phyloP scores from a whole-genome alignment of 2,888 invertebrate genomes.

The Scotopteryx bipunctaria region DNA sequence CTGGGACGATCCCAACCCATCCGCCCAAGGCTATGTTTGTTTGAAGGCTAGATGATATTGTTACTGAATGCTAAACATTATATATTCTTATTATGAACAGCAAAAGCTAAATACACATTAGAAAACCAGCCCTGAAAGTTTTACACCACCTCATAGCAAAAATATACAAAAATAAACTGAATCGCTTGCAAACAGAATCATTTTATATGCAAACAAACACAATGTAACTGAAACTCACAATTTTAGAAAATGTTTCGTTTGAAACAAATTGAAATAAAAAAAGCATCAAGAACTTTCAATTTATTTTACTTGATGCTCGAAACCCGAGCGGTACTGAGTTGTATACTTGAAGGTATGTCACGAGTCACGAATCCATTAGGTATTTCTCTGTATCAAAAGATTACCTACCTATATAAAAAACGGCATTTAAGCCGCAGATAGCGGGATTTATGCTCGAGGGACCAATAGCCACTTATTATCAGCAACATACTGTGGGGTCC shows the following conservation, averaged over 20 bases:
- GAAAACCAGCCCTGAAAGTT: too few relatives aligned
- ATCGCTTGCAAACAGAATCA: too few relatives aligned
- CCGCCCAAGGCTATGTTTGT: slow-evolving; percentile 3
- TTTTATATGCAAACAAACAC: too few relatives aligned
- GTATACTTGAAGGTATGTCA: slow-evolving; percentile 32
- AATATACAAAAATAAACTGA: too few relatives aligned
- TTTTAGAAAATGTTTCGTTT: not conserved
- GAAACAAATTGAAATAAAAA: not conserved
- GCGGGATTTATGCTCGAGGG: slow-evolving; percentile 44
- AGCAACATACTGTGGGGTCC: slow-evolving; percentile 35
- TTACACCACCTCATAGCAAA: too few relatives aligned
- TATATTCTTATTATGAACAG: not conserved
- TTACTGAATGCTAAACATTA: not conserved
- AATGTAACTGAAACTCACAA: not conserved
- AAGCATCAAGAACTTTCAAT: slow-evolving; percentile 28
- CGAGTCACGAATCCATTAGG: slow-evolving; percentile 29
- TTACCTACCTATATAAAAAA: slow-evolving; percentile 35
- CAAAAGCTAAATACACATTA: too few relatives aligned
- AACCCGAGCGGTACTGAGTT: slow-evolving; percentile 23
- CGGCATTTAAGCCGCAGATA: slow-evolving; percentile 31
- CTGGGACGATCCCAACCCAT: not conserved
- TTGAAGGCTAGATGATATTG: slow-evolving; percentile 2
- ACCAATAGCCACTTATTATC: slow-evolving; percentile 48
- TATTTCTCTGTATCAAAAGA: slow-evolving; percentile 36
- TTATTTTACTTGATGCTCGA: slow-evolving; percentile 18